Conservation (phyloP, 2,113 vertebrate genomes). For the Pachyramphus minor region DNA sequence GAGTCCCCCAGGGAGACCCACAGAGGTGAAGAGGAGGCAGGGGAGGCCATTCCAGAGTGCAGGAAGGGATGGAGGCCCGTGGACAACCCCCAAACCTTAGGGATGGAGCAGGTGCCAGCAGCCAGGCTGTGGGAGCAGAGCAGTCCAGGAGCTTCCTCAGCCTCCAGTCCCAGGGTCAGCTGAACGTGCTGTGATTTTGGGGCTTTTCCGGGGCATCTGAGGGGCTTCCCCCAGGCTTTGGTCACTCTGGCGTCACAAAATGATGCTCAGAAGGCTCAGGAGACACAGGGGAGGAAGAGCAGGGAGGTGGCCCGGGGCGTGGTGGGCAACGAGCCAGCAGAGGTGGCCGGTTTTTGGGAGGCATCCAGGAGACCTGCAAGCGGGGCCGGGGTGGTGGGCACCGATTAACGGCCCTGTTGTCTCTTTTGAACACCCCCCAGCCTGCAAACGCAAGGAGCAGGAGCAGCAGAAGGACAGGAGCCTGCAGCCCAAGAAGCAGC, state of each 20-base stretch:
- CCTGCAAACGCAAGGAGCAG: conserved; percentile 98
- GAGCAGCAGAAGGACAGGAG: conserved; percentile 96
- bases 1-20: neutral
- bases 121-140: neutral
- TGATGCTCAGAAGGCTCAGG: neutral
- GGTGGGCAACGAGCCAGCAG: neutral
- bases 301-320: neutral
- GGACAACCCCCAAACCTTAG: neutral
- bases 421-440: conserved; percentile 64
- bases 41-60: neutral
- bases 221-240: neutral
- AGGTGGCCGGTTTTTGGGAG: neutral
- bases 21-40: neutral
- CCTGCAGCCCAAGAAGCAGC: conserved; percentile 94
- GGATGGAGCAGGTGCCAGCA: neutral
- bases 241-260: neutral
- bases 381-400: neutral
- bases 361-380: neutral
- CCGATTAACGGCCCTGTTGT: conserved; percentile 19
- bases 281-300: neutral
- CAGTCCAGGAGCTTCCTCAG: neutral
- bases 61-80: neutral
- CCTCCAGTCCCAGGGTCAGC: neutral
- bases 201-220: neutral
- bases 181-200: neutral